Base-by-base conservation (phyloP, 2,797 vertebrate genomes). In the Loris lydekkerianus region DNA sequence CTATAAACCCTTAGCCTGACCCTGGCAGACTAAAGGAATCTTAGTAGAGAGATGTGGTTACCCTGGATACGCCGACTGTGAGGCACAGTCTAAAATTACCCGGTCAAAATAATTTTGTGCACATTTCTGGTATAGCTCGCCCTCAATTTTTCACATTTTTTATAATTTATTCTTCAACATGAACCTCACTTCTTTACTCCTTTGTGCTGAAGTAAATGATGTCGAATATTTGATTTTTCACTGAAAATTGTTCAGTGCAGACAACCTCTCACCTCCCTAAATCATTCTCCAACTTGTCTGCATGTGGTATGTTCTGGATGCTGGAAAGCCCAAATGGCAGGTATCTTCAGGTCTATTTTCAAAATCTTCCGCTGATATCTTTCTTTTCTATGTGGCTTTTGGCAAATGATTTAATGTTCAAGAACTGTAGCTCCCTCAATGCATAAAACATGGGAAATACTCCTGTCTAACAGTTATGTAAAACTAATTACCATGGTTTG, bases 401-500 rank as follows among this genome's bases (percentile, higher is more conserved):
- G 76, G 89, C 89, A 94, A 91, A 61, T 77, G 72, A 72, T n/a
- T 90, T 72, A 60, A 86, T n/a, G 91, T 95, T 80, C 85, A 92
- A 92, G 78, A 58, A 72, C 25, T 5, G 72, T n/a, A 25, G n/a
- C 7, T 81, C 80, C 82, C 80, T 89, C 63, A 31, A 83, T 87
- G 86, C 84, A 58, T 87, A 96, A 96, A 96, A 92, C 85, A 43
- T 46, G 27, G 20, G n/a, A 92, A 83, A 94, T 94, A 93, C 13
- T 83, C 69, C 77, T 94, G 93, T 94, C 96, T 94, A 91, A 97
- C 10, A 75, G 56, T 78, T 95, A 93, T 88, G 87, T 70, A 97
- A 96, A 95, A 93, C 92, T 8, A 97, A 96, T 97, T 97, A 95
- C 60, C 92, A 89, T 82, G 61, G 72, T 93, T 72, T 69, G 9